Evolutionary conservation across 2,113 vertebrate genomes (phyloP).

Genomic region (Engraulis encrasicolus): DNA sequence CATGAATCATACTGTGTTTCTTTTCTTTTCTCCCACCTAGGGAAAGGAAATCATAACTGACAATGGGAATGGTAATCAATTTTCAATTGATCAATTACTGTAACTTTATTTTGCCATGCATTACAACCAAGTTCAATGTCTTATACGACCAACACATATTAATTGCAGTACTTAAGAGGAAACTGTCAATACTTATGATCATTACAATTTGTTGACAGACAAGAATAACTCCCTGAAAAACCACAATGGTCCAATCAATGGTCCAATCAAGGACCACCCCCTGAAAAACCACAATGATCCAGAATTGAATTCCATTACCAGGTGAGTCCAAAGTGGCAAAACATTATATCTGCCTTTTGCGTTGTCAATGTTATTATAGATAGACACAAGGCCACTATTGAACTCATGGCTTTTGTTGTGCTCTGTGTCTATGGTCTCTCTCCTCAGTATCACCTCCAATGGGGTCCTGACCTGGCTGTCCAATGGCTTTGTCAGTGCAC

Average conservation of each 20-base stretch:
- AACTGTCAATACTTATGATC: background rate
- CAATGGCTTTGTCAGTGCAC: constrained; percentile 67
- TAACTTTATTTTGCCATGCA: background rate
- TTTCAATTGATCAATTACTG: background rate
- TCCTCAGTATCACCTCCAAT: constrained; percentile 55
- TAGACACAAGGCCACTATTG: background rate
- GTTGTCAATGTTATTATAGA: background rate
- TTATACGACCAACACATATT: background rate
- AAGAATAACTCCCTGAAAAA: constrained; percentile 3
- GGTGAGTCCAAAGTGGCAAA: background rate
- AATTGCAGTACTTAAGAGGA: background rate
- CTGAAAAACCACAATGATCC: constrained; percentile 14
- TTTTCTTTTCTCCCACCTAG: background rate
- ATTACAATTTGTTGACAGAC: constrained; percentile 4
- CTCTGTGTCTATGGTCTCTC: background rate
- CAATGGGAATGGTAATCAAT: background rate
- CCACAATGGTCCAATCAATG: background rate
- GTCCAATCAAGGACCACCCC: no score
- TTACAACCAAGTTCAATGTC: background rate
- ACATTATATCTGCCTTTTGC: background rate
- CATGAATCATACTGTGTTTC: background rate
- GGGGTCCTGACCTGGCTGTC: constrained; percentile 76
- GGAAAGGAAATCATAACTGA: background rate
- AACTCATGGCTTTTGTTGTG: background rate
- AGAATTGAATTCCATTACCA: background rate